These are phyloP conservation scores for Mustelus asterias DNA, from an alignment of 2,113 vertebrate species.

Conservation along the genomic window DNA sequence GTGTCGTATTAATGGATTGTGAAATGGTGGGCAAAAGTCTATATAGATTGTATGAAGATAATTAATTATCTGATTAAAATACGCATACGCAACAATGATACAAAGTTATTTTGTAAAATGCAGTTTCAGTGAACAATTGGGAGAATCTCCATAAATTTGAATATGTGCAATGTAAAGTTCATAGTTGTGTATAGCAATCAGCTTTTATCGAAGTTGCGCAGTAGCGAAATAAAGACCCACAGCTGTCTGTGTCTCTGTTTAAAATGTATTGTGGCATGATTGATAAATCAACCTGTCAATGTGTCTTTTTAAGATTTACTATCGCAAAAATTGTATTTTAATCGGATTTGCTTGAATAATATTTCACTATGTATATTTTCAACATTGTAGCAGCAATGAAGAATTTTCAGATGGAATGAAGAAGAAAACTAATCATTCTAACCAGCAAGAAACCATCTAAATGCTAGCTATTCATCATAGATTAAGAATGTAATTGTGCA, in stretches of 20 bases:
- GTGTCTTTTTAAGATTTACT: background rate
- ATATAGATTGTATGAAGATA: background rate
- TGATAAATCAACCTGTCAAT: background rate
- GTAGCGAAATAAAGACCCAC: background rate
- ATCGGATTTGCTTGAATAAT: background rate
- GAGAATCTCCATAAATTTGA: background rate
- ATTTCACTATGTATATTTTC: constrained; percentile 7
- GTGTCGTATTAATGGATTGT: background rate
- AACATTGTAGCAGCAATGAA: background rate
- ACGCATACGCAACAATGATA: background rate
- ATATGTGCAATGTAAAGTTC: background rate
- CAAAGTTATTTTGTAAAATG: background rate
- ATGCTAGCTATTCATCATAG: constrained; percentile 67
- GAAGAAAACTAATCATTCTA: constrained; percentile 64
- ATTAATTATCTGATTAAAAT: background rate
- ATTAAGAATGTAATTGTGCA: constrained; percentile 65
- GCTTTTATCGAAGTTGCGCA: background rate
- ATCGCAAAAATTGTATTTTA: background rate
- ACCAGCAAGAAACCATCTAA: constrained; percentile 55
- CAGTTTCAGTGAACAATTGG: background rate
- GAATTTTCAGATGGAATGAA: constrained; percentile 43
- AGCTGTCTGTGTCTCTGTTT: background rate
- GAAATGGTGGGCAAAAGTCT: background rate
- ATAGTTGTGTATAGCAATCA: background rate
- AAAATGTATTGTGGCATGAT: background rate